These are phyloP conservation scores for Todus mexicanus DNA, from an alignment of 2,797 vertebrate species.

Conservation along the genomic window DNA sequence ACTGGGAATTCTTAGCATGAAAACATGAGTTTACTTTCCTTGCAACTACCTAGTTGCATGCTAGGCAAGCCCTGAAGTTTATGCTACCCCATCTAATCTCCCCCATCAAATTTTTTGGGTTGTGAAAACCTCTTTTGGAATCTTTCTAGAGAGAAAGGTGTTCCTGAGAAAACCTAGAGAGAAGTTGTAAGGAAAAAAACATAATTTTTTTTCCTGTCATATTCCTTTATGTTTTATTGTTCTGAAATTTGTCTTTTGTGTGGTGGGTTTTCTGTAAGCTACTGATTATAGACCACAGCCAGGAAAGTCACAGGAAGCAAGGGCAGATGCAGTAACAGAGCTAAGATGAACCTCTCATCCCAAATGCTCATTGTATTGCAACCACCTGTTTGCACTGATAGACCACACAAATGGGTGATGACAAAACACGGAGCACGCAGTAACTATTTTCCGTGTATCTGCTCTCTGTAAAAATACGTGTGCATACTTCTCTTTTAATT, in stretches of 20 bases:
- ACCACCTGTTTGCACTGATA: not conserved
- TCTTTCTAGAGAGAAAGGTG: not conserved
- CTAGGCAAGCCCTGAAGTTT: not conserved
- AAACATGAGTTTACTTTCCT: not conserved
- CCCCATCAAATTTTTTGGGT: not conserved
- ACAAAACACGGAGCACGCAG: not conserved
- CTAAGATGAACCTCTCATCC: not conserved
- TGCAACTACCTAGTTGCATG: not conserved
- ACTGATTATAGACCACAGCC: not conserved
- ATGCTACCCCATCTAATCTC: not conserved
- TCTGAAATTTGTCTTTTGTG: not conserved
- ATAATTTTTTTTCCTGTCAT: not conserved
- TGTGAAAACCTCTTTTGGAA: not conserved
- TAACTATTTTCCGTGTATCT: not conserved
- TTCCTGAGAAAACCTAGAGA: not conserved
- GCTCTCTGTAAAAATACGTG: not conserved
- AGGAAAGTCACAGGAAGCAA: not conserved
- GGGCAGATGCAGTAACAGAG: not conserved
- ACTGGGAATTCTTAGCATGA: not conserved
- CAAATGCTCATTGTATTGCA: not conserved
- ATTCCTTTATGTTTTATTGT: not conserved
- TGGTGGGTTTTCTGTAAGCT: not conserved
- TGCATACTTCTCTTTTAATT: not conserved
- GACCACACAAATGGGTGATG: not conserved
- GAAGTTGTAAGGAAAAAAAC: not conserved